Conservation (phyloP, 1,140 invertebrate species). For the Linepithema humile region DNA sequence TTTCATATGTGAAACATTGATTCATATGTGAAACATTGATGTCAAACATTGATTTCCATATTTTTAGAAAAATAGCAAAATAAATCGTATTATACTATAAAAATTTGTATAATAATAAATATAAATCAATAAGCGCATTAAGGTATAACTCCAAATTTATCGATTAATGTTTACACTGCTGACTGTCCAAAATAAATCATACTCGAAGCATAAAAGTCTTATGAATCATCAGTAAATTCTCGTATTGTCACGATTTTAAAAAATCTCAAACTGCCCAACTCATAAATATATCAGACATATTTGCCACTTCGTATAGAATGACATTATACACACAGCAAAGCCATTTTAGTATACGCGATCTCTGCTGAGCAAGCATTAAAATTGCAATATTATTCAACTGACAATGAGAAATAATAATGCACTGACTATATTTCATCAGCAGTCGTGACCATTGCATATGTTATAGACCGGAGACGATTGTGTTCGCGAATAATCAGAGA, state of each 20-base stretch:
- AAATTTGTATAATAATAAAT: background rate
- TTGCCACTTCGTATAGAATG: background rate
- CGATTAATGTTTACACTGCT: background rate
- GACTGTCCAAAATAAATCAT: background rate
- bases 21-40: too few relatives aligned
- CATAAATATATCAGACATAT: background rate
- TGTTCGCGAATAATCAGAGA: constrained; percentile 40
- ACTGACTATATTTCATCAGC: constrained; percentile 20
- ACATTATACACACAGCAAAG: background rate
- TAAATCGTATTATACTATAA: background rate
- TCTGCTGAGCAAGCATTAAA: background rate
- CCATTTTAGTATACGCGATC: background rate
- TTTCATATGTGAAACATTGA: too few relatives aligned
- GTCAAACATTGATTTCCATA: background rate
- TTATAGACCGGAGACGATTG: constrained; percentile 18
- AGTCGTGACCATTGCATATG: constrained; percentile 19
- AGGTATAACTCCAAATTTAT: background rate
- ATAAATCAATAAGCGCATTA: background rate
- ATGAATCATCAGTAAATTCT: background rate
- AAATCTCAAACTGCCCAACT: background rate
- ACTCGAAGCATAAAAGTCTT: background rate
- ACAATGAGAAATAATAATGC: constrained; percentile 2
- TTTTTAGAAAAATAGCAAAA: background rate
- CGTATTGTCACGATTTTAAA: background rate
- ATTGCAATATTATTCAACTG: constrained; percentile 8